phyloP scores from a whole-genome alignment of 1,140 invertebrate genomes.

The Zaprionus ghesquierei region DNA sequence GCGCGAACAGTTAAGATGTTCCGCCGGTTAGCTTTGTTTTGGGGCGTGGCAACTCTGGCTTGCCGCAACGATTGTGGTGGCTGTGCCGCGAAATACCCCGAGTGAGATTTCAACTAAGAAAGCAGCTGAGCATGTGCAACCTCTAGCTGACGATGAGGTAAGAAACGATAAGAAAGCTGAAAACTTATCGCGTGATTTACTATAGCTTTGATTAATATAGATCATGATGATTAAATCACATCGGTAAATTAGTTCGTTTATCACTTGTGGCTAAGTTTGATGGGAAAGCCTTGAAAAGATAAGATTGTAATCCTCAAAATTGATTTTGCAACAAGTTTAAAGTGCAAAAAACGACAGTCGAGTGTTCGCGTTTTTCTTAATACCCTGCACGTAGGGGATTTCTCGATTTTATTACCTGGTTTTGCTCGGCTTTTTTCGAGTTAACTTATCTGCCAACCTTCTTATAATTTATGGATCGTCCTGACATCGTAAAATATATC shows the following conservation, averaged over 20 bases:
- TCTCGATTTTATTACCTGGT: too few species aligned
- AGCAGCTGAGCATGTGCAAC: background rate
- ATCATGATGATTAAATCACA: background rate
- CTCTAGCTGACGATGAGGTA: constrained; percentile 26
- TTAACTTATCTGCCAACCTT: too few species aligned
- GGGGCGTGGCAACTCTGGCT: constrained; percentile 65
- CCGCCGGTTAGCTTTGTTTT: constrained; percentile 38
- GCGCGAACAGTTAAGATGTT: constrained; percentile 56
- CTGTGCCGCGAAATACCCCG: background rate
- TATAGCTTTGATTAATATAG: background rate
- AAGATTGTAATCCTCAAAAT: background rate
- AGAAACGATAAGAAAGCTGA: background rate
- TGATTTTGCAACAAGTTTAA: background rate
- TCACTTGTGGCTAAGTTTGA: background rate
- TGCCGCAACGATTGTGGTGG: constrained; percentile 72
- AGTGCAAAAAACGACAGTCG: background rate
- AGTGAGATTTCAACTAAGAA: background rate
- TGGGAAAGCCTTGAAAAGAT: background rate
- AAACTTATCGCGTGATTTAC: background rate
- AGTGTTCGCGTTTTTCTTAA: too few species aligned
- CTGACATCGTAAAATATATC: too few species aligned
- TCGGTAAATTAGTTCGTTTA: background rate
- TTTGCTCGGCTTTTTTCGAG: too few species aligned
- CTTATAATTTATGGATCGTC: too few species aligned
- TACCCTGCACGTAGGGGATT: too few species aligned